Evolutionary conservation across 2,113 vertebrate genomes (phyloP).

Genomic region (Ammodramus savannarum): DNA sequence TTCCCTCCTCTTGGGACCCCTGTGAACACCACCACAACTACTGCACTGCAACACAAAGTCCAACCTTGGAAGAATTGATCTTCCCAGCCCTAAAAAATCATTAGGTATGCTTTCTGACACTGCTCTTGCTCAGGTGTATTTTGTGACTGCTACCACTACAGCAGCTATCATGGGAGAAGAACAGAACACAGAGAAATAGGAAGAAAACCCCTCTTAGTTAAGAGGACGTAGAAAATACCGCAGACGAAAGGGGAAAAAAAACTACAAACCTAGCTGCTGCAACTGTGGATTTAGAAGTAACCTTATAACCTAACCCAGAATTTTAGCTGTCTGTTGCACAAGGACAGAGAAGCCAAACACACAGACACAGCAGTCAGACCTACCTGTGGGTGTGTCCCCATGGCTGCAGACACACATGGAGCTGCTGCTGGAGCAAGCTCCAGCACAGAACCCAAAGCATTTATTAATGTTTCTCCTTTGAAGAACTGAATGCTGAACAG

Average conservation of each 20-base stretch:
- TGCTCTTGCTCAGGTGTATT: neutral
- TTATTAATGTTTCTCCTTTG: neutral
- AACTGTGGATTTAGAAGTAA: neutral
- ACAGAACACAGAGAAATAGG: neutral
- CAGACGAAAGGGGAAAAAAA: neutral
- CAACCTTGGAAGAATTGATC: neutral
- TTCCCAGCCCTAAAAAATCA: neutral
- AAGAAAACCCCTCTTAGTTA: neutral
- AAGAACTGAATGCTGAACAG: neutral
- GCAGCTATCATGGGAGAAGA: neutral
- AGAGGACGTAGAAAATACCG: neutral
- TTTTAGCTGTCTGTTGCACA: neutral
- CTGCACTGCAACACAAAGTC: neutral
- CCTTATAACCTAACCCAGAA: neutral
- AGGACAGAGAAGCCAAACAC: neutral
- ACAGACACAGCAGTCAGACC: neutral
- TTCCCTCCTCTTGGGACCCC: too few relatives aligned
- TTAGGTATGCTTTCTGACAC: neutral
- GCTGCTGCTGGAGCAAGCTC: neutral
- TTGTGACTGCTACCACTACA: neutral
- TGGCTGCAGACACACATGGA: neutral
- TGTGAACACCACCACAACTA: neutral
- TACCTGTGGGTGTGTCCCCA: rapidly evolving
- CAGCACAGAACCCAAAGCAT: neutral
- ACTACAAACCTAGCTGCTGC: neutral